These are phyloP conservation scores for Sarcophaga bullata DNA, from an alignment of 1,140 invertebrate genomes.

Conservation along the genomic window DNA sequence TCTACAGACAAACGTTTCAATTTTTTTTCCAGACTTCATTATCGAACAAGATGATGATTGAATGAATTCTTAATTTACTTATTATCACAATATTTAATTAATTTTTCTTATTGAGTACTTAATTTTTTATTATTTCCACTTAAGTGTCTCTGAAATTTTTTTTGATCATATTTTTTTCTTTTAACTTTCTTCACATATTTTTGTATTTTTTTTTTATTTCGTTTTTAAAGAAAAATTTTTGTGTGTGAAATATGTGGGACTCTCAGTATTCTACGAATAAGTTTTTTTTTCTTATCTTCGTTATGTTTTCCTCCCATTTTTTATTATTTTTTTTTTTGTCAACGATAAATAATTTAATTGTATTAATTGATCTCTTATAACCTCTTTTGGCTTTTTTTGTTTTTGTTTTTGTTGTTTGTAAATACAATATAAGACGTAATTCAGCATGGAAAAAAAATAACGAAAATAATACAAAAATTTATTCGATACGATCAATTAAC, in stretches of 20 bases:
- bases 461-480: slow-evolving; percentile 10
- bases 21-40: too few species aligned
- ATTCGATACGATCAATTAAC: slow-evolving; percentile 23
- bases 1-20: too few species aligned
- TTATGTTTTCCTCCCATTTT: background rate
- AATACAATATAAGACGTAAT: background rate
- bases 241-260: background rate
- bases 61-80: too few species aligned
- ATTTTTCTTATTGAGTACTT: too few species aligned
- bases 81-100: too few species aligned
- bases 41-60: too few species aligned
- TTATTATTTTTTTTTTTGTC: slow-evolving; percentile 36
- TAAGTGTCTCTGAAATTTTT: too few species aligned
- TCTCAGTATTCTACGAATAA: background rate
- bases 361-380: slow-evolving; percentile 58
- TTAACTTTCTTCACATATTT: background rate
- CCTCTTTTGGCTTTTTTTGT: background rate
- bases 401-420: too few species aligned
- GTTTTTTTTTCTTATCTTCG: background rate
- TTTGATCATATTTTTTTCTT: too few species aligned
- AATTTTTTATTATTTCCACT: too few species aligned
- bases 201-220: background rate
- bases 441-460: background rate
- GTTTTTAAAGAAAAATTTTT: background rate
- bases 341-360: slow-evolving; percentile 57